Evolutionary conservation across 2,113 vertebrate species (phyloP).

Genomic region (Lagenorhynchus albirostris): DNA sequence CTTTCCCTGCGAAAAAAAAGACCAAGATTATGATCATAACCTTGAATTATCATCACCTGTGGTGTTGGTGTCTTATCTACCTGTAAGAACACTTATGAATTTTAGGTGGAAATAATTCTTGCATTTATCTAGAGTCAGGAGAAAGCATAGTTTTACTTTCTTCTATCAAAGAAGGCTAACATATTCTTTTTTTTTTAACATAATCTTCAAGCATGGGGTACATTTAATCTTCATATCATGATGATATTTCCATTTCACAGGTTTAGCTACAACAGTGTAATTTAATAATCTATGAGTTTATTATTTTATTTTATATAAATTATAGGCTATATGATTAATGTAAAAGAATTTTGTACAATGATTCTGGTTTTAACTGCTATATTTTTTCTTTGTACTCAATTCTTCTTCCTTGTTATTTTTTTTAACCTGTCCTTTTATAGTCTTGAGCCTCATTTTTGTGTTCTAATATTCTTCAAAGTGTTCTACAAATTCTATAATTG

Average conservation of each 20-base stretch:
- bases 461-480: background rate
- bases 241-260: background rate
- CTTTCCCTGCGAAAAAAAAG: background rate
- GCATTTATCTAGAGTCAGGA: background rate
- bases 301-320: background rate
- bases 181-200: background rate
- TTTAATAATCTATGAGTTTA: background rate
- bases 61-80: conserved; percentile 33
- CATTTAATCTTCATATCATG: background rate
- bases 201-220: background rate
- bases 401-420: background rate
- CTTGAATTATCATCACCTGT: conserved; percentile 65
- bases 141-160: conserved; percentile 20
- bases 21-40: conserved; percentile 61
- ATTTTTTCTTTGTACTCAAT: background rate
- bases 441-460: background rate
- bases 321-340: background rate
- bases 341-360: background rate
- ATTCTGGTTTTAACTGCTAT: background rate
- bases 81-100: background rate
- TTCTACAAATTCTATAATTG: background rate
- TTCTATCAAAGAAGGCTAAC: background rate
- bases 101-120: conserved; percentile 30
- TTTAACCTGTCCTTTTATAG: background rate
- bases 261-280: background rate